Conservation (phyloP, 1,140 invertebrate species). For the Dinothrombium tinctorium region DNA sequence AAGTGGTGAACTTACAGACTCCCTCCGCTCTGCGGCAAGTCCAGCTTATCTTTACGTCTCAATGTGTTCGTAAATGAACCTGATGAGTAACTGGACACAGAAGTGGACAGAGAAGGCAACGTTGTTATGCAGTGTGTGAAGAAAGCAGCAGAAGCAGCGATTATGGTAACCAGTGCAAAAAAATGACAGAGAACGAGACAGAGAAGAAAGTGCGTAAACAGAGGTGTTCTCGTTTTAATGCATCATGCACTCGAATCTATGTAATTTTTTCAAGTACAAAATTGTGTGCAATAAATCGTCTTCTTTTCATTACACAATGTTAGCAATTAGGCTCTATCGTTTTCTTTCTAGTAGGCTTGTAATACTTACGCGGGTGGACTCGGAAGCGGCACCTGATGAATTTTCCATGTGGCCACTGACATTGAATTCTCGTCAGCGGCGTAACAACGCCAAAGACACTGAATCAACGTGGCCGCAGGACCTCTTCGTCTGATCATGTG, state of each 20-base stretch:
- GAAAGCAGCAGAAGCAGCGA: conserved; percentile 2
- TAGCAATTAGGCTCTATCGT: no score
- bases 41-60: conserved; percentile 15
- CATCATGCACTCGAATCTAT: no score
- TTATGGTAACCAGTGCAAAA: neutral
- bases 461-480: conserved; percentile 71
- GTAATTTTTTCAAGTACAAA: no score
- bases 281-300: no score
- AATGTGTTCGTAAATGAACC: conserved; percentile 16
- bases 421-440: conserved; percentile 43
- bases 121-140: neutral
- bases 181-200: conserved; percentile 1
- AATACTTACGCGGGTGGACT: conserved; percentile 49
- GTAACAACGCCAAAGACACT: conserved; percentile 47
- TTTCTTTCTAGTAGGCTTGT: no score
- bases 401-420: conserved; percentile 63
- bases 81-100: conserved; percentile 12
- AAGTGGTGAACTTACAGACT: conserved; percentile 15
- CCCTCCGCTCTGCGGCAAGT: conserved; percentile 12
- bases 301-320: no score
- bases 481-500: conserved; percentile 89
- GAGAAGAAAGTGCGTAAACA: no score
- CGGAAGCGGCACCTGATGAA: conserved; percentile 53
- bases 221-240: no score
- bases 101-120: neutral